phyloP scores from a whole-genome alignment of 23 tunicate species.

The Ciona savignyi region DNA sequence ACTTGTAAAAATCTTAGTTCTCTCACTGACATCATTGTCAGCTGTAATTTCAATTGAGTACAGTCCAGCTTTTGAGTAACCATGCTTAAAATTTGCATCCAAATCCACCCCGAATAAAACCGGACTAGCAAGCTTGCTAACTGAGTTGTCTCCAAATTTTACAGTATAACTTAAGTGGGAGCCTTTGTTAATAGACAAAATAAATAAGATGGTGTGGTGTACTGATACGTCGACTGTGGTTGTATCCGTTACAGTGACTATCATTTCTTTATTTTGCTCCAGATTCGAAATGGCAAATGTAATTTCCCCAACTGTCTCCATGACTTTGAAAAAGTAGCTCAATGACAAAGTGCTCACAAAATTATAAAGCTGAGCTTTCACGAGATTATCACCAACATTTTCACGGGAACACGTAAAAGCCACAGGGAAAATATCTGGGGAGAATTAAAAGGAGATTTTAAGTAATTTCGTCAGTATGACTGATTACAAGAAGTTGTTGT shows the following conservation, averaged over 20 bases:
- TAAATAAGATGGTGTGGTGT: not conserved
- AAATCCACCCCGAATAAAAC: conserved; percentile 25
- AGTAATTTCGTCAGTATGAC: not conserved
- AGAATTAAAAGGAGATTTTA: not conserved
- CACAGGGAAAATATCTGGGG: conserved; percentile 59
- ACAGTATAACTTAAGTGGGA: conserved; percentile 18
- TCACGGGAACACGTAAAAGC: conserved; percentile 7
- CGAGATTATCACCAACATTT: conserved; percentile 33
- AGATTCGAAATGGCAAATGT: not conserved
- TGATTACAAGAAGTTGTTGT: not conserved
- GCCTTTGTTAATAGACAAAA: conserved; percentile 1
- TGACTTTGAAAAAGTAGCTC: conserved; percentile 14
- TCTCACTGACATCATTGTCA: conserved; percentile 24
- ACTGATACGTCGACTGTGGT: not conserved
- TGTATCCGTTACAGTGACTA: conserved; percentile 3
- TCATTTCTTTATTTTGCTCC: conserved; percentile 4
- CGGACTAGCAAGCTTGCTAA: not conserved
- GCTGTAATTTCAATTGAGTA: conserved; percentile 30
- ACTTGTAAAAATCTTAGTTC: not conserved
- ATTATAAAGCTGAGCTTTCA: conserved; percentile 31
- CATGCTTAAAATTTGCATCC: conserved; percentile 20
- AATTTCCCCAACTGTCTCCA: conserved; percentile 27
- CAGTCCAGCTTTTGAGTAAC: conserved; percentile 27
- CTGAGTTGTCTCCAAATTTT: conserved; percentile 41
- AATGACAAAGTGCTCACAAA: conserved; percentile 33